Evolutionary conservation across 2,797 vertebrate genomes (phyloP), one percentile per base, ranked within the genome.

Genomic region (Labeo calbasu): DNA sequence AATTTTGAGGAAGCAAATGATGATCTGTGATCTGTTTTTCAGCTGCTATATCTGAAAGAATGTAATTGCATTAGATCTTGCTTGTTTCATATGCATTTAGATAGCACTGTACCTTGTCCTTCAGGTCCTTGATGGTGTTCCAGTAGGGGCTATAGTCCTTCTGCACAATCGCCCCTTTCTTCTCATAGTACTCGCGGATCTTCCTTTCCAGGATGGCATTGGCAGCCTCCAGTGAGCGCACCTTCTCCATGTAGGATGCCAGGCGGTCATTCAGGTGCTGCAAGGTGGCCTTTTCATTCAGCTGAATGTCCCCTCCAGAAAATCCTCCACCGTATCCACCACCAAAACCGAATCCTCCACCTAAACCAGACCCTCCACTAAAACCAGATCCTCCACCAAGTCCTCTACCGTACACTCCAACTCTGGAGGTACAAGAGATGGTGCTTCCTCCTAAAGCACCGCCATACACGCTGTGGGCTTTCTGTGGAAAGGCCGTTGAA

Each of bases 221-320:
- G 86, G 95, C 94, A 72, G 89, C 93, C 89, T 99, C 97, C 93
- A 99, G 93, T 55, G 91, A 93, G 48, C 93, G 93, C 46, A 99
- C 98, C 48, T 97, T 97, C 0, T 98, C 96, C 57, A 59, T 1
- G 57, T 23, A 59, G n/a, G n/a, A n/a, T 12, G 57, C 9, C 7
- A 59, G 93, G 81, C 97, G 98, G 82, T 98, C 96, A 0, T 99
- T 99, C 65, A 99, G 96, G 89, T 97, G 96, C 93, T 99, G 98
- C 98, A 99, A 98, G 91, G 97, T 97, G 91, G 96, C 32, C 93
- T 99, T 99, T 91, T 99, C 97, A 2, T 95, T 96, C 90, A 93
- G 86, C 21, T 53, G 15, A 46, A 10, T 10, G 43, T 46, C 43
- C 8, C 40, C 40, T 43, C 40, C 40, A 43, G 40, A 43, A 43